Evolutionary conservation across 2,888 invertebrate genomes (phyloP).

Genomic region (Aplocera efformata): DNA sequence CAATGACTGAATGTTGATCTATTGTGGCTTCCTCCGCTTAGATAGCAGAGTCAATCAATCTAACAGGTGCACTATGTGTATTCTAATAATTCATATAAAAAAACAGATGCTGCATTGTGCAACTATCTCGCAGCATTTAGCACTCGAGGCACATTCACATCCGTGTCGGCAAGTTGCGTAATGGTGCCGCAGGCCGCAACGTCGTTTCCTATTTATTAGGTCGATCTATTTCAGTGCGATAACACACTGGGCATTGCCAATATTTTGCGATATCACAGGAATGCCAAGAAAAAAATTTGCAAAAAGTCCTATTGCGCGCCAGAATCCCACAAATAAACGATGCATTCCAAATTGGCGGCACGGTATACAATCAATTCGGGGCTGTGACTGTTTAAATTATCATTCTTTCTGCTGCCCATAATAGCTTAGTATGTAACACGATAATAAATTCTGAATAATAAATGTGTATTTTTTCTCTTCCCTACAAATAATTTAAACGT

Average conservation of each 20-base stretch:
- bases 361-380: no score
- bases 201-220: constrained; percentile 67
- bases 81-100: constrained; percentile 24
- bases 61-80: constrained; percentile 11
- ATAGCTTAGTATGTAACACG: no score
- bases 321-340: neutral
- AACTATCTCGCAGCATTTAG: constrained; percentile 37
- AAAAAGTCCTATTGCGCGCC: constrained; percentile 11
- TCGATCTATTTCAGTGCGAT: constrained; percentile 64
- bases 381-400: no score
- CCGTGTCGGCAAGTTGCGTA: constrained; percentile 55
- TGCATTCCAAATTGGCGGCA: no score
- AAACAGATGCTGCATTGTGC: constrained; percentile 48
- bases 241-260: constrained; percentile 54
- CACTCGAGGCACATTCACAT: constrained; percentile 39
- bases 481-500: no score
- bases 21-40: constrained; percentile 5
- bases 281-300: constrained; percentile 28
- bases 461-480: no score
- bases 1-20: neutral
- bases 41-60: constrained; percentile 6
- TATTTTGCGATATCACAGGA: constrained; percentile 42
- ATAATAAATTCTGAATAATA: no score
- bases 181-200: constrained; percentile 44
- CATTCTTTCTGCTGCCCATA: no score